Conservation (phyloP, 2,797 vertebrate genomes). For the Schizothorax lantsangensis region DNA sequence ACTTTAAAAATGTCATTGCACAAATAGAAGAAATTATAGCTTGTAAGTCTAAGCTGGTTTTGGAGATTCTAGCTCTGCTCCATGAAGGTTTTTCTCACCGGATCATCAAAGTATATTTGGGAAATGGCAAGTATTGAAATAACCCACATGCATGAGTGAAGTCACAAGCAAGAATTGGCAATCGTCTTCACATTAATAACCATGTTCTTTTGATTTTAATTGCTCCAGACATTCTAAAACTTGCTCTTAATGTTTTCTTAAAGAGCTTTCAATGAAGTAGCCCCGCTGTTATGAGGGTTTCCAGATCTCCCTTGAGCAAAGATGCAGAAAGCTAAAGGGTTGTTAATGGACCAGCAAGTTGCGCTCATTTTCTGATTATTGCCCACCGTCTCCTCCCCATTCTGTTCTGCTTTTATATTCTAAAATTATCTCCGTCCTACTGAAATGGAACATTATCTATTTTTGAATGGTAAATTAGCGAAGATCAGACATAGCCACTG, state of each 20-base stretch:
- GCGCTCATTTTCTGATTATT: conserved; percentile 63
- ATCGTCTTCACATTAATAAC: conserved; percentile 6
- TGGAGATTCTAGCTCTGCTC: neutral
- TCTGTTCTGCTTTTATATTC: conserved; percentile 51
- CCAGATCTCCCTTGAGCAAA: conserved; percentile 32
- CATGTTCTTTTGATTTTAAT: conserved; percentile 23
- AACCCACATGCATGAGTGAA: neutral
- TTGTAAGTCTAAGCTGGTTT: neutral
- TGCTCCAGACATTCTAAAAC: conserved; percentile 31
- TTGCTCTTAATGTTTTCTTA: conserved; percentile 33
- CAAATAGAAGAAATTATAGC: neutral
- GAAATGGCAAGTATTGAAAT: neutral
- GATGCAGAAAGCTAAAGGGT: conserved; percentile 58
- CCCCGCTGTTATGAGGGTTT: conserved; percentile 6
- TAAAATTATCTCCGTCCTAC: conserved; percentile 58
- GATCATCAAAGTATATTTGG: neutral
- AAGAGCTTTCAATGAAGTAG: conserved; percentile 40
- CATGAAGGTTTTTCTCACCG: neutral
- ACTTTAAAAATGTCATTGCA: conserved; percentile 1
- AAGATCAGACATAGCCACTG: conserved; percentile 53
- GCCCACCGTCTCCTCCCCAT: conserved; percentile 47
- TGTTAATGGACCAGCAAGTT: conserved; percentile 59
- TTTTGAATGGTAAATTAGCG: conserved; percentile 59
- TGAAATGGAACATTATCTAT: conserved; percentile 60
- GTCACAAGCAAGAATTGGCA: neutral